phyloP scores from a whole-genome alignment of 2,888 invertebrate species.

The Synanthedon vespiformis region DNA sequence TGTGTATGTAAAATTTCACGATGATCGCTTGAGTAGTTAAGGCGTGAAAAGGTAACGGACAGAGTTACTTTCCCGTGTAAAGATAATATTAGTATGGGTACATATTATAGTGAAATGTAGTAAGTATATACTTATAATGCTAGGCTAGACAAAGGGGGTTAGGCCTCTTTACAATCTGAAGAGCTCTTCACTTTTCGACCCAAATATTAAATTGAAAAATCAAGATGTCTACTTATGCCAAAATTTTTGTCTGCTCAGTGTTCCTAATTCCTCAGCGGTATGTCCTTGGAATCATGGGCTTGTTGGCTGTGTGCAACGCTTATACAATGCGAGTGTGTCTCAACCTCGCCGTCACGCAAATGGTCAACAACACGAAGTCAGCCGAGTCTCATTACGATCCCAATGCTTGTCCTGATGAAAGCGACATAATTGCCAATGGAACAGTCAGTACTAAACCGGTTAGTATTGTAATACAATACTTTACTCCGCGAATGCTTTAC shows the following conservation, averaged over 20 bases:
- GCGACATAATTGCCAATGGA: constrained; percentile 36
- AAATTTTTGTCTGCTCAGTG: constrained; percentile 53
- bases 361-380: constrained; percentile 66
- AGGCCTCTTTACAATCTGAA: too few relatives aligned
- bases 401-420: constrained; percentile 52
- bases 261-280: constrained; percentile 77
- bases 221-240: background rate
- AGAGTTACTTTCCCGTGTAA: too few relatives aligned
- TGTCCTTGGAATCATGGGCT: constrained; percentile 80
- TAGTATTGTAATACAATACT: constrained; percentile 13
- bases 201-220: too few relatives aligned
- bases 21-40: too few relatives aligned
- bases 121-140: too few relatives aligned
- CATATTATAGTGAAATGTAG: too few relatives aligned
- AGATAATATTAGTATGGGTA: too few relatives aligned
- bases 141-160: too few relatives aligned
- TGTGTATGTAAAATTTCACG: too few relatives aligned
- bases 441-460: constrained; percentile 47
- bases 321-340: constrained; percentile 81
- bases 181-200: too few relatives aligned
- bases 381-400: constrained; percentile 38
- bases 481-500: background rate
- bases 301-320: constrained; percentile 80
- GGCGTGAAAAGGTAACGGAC: too few relatives aligned
- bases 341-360: constrained; percentile 78